Evolutionary conservation across 2,888 invertebrate genomes (phyloP).

Genomic region (Orthonychiurus folsomi): DNA sequence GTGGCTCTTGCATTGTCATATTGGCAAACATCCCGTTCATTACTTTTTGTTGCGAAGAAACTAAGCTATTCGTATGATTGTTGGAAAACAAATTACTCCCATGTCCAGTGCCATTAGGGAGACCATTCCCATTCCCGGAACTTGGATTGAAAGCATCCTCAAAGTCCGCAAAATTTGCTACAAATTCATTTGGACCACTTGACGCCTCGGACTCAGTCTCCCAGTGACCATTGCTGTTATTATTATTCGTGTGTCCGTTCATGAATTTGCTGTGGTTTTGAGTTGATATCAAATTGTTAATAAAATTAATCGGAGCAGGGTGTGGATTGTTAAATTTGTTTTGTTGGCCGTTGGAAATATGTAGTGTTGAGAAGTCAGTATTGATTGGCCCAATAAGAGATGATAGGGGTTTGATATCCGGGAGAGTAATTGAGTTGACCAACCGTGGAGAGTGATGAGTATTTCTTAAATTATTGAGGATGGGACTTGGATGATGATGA

Average conservation of each 20-base stretch:
- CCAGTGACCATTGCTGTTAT: constrained; percentile 12
- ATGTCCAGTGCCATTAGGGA: neutral
- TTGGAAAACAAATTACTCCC: neutral
- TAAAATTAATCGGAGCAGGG: constrained; percentile 35
- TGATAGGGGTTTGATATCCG: constrained; percentile 45
- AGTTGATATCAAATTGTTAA: constrained; percentile 28
- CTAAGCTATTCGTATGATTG: neutral
- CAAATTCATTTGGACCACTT: constrained; percentile 23
- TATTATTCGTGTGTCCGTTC: constrained; percentile 5
- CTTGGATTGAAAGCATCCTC: constrained; percentile 28
- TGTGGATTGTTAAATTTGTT: neutral
- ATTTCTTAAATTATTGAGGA: constrained; percentile 32
- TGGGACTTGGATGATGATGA: constrained; percentile 36
- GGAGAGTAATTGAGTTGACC: constrained; percentile 37
- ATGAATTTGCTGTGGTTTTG: constrained; percentile 11
- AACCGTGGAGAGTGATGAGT: constrained; percentile 23
- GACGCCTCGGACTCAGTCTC: constrained; percentile 32
- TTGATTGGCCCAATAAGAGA: constrained; percentile 43
- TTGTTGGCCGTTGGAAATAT: constrained; percentile 17
- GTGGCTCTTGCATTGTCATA: neutral
- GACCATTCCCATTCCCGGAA: constrained; percentile 11
- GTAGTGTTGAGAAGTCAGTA: constrained; percentile 1
- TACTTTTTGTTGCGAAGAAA: neutral
- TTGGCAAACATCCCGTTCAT: neutral
- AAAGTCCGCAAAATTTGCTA: constrained; percentile 35